Base-by-base conservation (phyloP, 2,113 vertebrate genomes). In the Microtus oregoni region DNA sequence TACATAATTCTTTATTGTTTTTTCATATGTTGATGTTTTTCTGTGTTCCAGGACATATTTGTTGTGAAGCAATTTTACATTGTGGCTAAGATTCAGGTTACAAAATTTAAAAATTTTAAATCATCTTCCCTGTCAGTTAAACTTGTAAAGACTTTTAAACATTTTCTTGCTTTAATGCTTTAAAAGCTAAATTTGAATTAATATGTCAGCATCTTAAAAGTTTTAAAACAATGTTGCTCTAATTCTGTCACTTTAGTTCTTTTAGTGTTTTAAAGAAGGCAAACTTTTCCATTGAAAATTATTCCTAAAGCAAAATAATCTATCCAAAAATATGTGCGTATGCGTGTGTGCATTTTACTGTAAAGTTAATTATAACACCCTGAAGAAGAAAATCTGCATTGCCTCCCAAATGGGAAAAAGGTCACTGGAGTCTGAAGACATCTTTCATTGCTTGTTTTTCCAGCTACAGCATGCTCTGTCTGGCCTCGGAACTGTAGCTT, bases 401-500 rank as follows among this genome's bases (percentile, higher is more conserved):
- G 28, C 81, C 20, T 15, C 4, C 61, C 32, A 65, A 47, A 70
- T 14, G 4, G 32, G 77, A 13, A 55, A 96, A 86, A 63, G 4
- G 8, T 89, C 26, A 50, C 15, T 55, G 65, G n/a, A 28, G 50
- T 2, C 19, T 20, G 22, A 12, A 77, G 7, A 77, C 2, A 50
- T 77, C 15, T 90, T 38, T 65, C 55, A 44, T 28, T 9, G 1
- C 11, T 67, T 30, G 0, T 5, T 67, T 8, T 70, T 14, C 86
- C 4, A 1, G 14, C 32, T 28, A 30, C 1, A 9, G 65, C n/a
- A 88, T 41, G 1, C 38, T 12, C 35, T 50, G 5, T 1, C 15
- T 9, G 41, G 41, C 10, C 67, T 2, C 13, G 55, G 9, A 83
- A 26, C 3, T 44, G 6, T 12, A 50, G 15, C 20, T 61, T 52